Conservation (phyloP, 1,140 invertebrate species). For the Maniola jurtina region DNA sequence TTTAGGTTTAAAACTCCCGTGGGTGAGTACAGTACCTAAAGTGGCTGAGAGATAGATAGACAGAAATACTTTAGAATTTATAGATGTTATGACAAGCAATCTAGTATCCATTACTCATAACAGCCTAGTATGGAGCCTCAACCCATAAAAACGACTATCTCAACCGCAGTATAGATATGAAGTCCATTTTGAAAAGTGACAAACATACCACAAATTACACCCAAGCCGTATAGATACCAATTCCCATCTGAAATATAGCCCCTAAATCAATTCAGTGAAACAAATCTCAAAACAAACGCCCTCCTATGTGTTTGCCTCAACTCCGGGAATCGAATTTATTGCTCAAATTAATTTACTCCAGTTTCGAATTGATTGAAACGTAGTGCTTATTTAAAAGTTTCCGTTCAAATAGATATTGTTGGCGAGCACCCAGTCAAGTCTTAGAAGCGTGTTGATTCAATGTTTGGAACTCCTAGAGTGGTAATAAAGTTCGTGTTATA, state of each 20-base stretch:
- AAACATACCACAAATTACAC: neutral
- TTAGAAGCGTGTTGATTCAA: neutral
- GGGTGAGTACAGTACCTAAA: too few species aligned
- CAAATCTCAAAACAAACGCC: slow-evolving; percentile 6
- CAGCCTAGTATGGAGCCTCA: too few species aligned
- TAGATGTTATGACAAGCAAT: too few species aligned
- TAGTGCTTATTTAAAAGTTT: slow-evolving; percentile 29
- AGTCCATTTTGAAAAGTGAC: neutral
- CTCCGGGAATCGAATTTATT: slow-evolving; percentile 28
- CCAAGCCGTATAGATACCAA: neutral
- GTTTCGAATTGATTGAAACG: slow-evolving; percentile 34
- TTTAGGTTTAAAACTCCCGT: too few species aligned
- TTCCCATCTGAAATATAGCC: slow-evolving; percentile 1
- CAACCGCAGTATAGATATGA: too few species aligned
- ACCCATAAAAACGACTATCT: too few species aligned
- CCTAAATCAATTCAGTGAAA: slow-evolving; percentile 5
- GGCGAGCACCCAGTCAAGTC: too few species aligned
- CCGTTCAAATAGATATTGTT: slow-evolving; percentile 15
- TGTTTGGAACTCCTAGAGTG: neutral
- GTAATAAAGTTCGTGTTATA: neutral
- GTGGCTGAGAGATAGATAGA: too few species aligned
- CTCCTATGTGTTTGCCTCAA: slow-evolving; percentile 5
- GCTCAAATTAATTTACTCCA: slow-evolving; percentile 32
- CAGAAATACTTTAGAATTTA: too few species aligned
- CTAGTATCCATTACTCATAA: too few species aligned